phyloP scores from a whole-genome alignment of 1,140 invertebrate genomes.

The Goniozus legneri region DNA sequence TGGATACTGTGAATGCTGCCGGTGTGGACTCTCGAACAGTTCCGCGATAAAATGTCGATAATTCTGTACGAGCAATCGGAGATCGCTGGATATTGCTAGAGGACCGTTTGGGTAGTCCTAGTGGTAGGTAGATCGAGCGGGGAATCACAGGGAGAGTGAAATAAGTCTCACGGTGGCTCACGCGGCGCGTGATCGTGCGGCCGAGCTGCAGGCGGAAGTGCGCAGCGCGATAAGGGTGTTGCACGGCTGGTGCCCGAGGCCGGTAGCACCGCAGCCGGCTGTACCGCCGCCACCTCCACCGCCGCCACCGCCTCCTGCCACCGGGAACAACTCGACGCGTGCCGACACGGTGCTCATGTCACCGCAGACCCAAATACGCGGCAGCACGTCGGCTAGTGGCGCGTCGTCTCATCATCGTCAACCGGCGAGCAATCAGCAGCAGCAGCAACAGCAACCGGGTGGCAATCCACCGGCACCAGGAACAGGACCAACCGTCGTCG shows the following conservation, averaged over 20 bases:
- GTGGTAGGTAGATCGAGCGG: no score
- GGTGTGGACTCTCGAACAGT: no score
- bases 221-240: constrained; percentile 49
- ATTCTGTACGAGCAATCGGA: no score
- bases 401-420: not conserved
- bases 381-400: no score
- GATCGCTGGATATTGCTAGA: no score
- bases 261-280: constrained; percentile 15
- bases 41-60: no score
- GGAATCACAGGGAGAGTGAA: no score
- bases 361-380: constrained; percentile 46
- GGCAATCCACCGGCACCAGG: not conserved
- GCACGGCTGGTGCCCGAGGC: constrained; percentile 50
- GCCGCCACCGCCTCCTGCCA: not conserved
- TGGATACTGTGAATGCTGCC: no score
- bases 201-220: constrained; percentile 52
- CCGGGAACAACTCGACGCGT: constrained; percentile 17
- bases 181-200: constrained; percentile 41
- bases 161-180: no score
- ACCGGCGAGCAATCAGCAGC: constrained; percentile 3
- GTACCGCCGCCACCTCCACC: not conserved
- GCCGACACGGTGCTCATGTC: constrained; percentile 48
- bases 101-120: no score
- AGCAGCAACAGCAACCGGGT: constrained; percentile 5
- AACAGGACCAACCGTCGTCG: constrained; percentile 33